A percentile compares a stretch with the other conserved stretches of the same genome.
phyloP scores from a whole-genome alignment of 2,113 vertebrate species.

The Leucosticte australis region DNA sequence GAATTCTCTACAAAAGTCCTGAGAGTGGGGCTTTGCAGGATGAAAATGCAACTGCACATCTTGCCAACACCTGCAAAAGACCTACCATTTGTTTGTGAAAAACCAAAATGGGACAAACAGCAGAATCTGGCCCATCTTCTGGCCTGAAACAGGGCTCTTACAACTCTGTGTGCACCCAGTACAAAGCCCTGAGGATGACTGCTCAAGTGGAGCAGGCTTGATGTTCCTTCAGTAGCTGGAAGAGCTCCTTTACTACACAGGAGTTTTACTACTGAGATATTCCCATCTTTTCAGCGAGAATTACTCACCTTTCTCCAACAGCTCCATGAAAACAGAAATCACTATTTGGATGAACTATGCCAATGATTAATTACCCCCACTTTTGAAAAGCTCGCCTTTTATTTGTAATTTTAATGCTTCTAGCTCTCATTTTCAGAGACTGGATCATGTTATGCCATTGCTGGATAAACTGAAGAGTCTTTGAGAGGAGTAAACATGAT shows the following conservation, averaged over 20 bases:
- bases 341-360: not conserved
- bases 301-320: not conserved
- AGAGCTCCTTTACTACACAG: not conserved
- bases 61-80: not conserved
- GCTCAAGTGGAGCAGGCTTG: not conserved
- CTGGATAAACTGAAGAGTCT: not conserved
- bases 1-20: not conserved
- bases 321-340: not conserved
- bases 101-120: not conserved
- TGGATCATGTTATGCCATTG: not conserved
- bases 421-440: not conserved
- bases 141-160: not conserved
- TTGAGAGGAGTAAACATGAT: not conserved
- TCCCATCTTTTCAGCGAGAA: not conserved
- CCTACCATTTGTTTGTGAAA: not conserved
- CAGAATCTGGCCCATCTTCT: not conserved
- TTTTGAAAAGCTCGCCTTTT: not conserved
- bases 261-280: not conserved
- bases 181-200: not conserved
- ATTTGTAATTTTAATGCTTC: not conserved
- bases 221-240: not conserved
- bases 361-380: not conserved
- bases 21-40: not conserved
- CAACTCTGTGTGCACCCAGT: accelerated
- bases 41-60: not conserved